Base-by-base conservation (phyloP, 2,113 vertebrate genomes). In the Labrus mixtus region DNA sequence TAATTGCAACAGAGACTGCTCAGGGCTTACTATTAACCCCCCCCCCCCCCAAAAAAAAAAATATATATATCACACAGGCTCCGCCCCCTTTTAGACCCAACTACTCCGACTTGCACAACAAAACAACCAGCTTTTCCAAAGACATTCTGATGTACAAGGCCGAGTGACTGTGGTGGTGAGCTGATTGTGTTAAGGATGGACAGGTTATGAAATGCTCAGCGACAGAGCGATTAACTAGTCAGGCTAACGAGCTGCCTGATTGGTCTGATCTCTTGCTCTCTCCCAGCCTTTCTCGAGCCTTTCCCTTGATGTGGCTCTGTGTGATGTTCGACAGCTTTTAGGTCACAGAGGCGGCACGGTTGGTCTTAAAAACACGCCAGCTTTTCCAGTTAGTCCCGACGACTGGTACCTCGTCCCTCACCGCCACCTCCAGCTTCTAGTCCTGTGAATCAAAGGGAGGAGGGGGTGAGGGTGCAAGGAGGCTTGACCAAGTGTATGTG, bases 1-100 rank as follows among this genome's bases (percentile, higher is more conserved):
- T 82, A 88, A 86, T 88, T 82, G 78, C 41, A 76, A 86, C 79
- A 65, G 65, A 66, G 82, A 81, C 64, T 57, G 75, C 75, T 72
- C 20, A 62, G 13, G 29, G 81, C 46, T 83, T 76, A 78, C 50
- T 79, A 79, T 75, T 87, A 74, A 84, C 80, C 62, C 74, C 67
- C 60, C 1, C 62, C 1, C 43, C 3, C 46, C 25, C 45, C 66
- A 17, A 59, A 23, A 17, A n/a, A n/a, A n/a, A n/a, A n/a, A n/a
- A n/a, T n/a, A n/a, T n/a, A n/a, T n/a, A 56, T 36, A 65, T n/a
- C 23, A 59, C 22, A 58, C 61, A 59, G 51, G 17, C 53, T 41
- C 85, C 37, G 6, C 61, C 77, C 56, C 20, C 17, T 46, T 55
- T 45, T 10, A 12, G 37, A 67, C 41, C 16, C 69, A 23, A 10